Percentiles rank a stretch among this genome's conserved stretches.
These are phyloP conservation scores for Saccostrea echinata DNA, from an alignment of 1,140 invertebrate species.

Conservation along the genomic window DNA sequence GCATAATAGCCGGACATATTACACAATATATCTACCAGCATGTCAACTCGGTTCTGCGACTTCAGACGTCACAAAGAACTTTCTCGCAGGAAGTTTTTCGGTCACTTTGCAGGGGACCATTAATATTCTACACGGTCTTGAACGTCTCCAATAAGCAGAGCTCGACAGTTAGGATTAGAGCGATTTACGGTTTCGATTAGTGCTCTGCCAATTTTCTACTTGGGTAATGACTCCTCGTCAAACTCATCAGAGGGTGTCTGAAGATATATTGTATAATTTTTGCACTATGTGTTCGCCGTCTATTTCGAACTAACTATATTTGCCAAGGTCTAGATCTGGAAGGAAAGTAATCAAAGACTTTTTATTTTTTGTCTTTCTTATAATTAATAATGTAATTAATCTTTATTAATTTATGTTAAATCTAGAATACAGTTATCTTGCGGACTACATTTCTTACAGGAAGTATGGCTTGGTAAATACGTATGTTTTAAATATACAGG, in stretches of 20 bases:
- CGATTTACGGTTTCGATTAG: slow-evolving; percentile 30
- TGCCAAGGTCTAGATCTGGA: no score
- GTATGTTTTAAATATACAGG: no score
- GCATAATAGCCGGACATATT: slow-evolving; percentile 14
- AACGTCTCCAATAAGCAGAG: slow-evolving; percentile 12
- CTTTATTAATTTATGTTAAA: no score
- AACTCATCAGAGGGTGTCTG: background rate
- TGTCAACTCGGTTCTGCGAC: background rate
- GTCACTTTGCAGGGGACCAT: slow-evolving; percentile 19
- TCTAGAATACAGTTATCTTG: no score
- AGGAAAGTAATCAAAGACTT: no score
- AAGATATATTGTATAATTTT: slow-evolving; percentile 36
- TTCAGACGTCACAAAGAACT: background rate
- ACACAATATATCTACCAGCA: slow-evolving; percentile 8
- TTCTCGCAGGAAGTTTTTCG: background rate
- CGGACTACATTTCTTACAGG: no score
- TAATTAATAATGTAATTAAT: no score
- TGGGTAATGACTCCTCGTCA: slow-evolving; percentile 8
- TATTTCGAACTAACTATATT: background rate
- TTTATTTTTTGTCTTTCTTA: no score
- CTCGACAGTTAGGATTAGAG: background rate
- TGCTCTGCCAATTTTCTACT: background rate
- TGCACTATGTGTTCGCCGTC: background rate
- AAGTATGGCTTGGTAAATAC: no score
- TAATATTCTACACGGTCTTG: slow-evolving; percentile 14